Base-by-base conservation (phyloP, 2,888 invertebrate species). In the Acholoe squamosa region DNA sequence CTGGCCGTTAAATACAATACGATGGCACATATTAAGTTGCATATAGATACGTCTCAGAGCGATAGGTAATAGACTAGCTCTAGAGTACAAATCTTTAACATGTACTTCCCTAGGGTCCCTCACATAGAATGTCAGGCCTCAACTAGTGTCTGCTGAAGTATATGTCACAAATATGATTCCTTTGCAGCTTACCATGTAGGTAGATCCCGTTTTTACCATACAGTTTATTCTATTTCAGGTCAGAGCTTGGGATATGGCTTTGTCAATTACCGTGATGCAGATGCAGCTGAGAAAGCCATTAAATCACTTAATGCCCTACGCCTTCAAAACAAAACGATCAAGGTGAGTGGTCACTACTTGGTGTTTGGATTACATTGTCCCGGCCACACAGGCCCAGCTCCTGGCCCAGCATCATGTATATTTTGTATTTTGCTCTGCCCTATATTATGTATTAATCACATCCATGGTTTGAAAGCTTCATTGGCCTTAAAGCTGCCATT, bases 181-280 rank as follows among this genome's bases (percentile, higher is more conserved):
- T 43, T 7, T 43, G 43, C 10, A 43, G 43, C 43, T 7, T 10
- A 43, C 43, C 43, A 43, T 43, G 5, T 43, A 43, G 10, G 10
- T 3, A 7, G 43, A 10, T 43, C 43, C n/a, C 43, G 10, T 43
- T 43, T 43, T 10, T 43, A 43, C 3, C 43, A 3, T 43, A 43
- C 10, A 10, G 3, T 43, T 3, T 43, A 43, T 10, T 43, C 31
- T 77, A 12, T 76, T 90, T 52, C 94, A 97, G 99, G 99, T 94
- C 99, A 99, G 97, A 99, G 99, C 96, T 97, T 99, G 95, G 99
- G 99, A 95, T 99, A 99, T 96, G 99, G 99, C 94, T 99, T 99
- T 97, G 99, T 99, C 95, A 99, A 99, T 97, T 99, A 99, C 97
- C 98, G 98, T 96, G 97, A 98, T 93, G 97, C 98, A 90, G 99